Evolutionary conservation across 2,888 invertebrate genomes (phyloP), one percentile per base, ranked within the genome.

Genomic region (Harpalus rubripes): DNA sequence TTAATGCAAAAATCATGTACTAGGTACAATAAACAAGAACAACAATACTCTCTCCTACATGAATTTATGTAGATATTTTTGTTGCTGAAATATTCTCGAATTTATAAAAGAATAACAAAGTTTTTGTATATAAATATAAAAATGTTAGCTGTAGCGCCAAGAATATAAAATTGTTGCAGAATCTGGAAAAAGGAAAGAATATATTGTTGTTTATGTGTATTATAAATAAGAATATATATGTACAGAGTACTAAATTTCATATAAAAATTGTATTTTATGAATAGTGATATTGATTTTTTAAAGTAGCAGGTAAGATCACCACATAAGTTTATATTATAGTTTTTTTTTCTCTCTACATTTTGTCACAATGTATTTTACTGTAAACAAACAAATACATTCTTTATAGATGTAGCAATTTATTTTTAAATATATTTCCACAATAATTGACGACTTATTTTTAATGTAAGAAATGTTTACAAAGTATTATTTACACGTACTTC

Each of bases 1-100:
- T 68, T 68, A 68, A 68, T 68, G 68, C 68, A 68, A 68, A 68
- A 68, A 68, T 39, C 68, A 39, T 68, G 68, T 68, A 39, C 12
- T 4, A 15, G 4, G 7, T 7, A 12, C 26, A 65, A 65, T 68
- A 68, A 1, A 39, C 63, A 63, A 22, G 7, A 32, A 65, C 22
- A 18, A 18, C 63, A 65, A 12, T 22, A 68, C 68, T 39, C 39
- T 68, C 39, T 26, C 32, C n/a, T 68, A 68, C 39, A 26, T 26
- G 63, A 63, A 2, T 26, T 63, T 63, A 63, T 16, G 59, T 59
- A 18, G 4, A 15, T 59, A 15, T 63, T 22, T 63, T 26, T 18
- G 63, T 63, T 63, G 10, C 22, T 18, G 63, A 63, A 22, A 18
- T 18, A 8, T 63, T 63, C 63, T 12, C 26, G 63, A 12, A 63